A percentile compares a stretch with the other conserved stretches of the same genome.
These are phyloP conservation scores for Setophaga petechia DNA, from an alignment of 2,113 vertebrate species.

Conservation along the genomic window DNA sequence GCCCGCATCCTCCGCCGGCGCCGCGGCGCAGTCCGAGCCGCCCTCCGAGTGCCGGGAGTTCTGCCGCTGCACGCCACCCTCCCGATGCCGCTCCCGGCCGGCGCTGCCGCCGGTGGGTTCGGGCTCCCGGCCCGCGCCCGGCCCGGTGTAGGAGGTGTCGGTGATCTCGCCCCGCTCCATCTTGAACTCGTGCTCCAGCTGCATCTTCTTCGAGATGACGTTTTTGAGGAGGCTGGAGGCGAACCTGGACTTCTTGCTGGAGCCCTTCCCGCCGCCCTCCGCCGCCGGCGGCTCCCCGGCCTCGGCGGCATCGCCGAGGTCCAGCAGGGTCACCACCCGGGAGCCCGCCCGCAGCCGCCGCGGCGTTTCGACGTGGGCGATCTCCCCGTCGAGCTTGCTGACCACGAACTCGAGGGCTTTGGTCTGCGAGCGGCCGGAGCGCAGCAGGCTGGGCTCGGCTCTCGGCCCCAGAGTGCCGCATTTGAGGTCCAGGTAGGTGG, in stretches of 20 bases:
- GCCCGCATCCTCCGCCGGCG: conserved; percentile 66
- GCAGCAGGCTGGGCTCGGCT: conserved; percentile 73
- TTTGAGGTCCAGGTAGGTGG: conserved; percentile 89
- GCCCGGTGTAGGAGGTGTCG: conserved; percentile 76
- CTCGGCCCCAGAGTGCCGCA: conserved; percentile 80
- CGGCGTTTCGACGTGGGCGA: conserved; percentile 75
- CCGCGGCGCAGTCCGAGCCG: conserved; percentile 77
- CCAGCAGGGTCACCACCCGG: conserved; percentile 82
- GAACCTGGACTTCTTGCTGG: conserved; percentile 88
- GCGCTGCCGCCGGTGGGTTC: background rate
- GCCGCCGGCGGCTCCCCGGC: conserved; percentile 14
- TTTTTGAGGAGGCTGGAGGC: conserved; percentile 94
- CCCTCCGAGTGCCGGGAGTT: conserved; percentile 81
- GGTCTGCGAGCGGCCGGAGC: conserved; percentile 76
- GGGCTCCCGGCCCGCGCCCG: conserved; percentile 56
- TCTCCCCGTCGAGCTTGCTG: conserved; percentile 80
- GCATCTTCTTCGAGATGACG: conserved; percentile 97
- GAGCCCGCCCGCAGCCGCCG: conserved; percentile 72
- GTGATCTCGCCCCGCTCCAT: conserved; percentile 94
- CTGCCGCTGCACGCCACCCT: conserved; percentile 75
- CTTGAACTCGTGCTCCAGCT: conserved; percentile 92
- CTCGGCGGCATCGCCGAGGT: conserved; percentile 78
- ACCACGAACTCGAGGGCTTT: conserved; percentile 82
- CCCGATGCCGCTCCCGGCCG: conserved; percentile 46
- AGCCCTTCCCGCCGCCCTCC: conserved; percentile 73